These are phyloP conservation scores for Lingula anatina DNA, from an alignment of 2,888 invertebrate genomes.

Conservation along the genomic window DNA sequence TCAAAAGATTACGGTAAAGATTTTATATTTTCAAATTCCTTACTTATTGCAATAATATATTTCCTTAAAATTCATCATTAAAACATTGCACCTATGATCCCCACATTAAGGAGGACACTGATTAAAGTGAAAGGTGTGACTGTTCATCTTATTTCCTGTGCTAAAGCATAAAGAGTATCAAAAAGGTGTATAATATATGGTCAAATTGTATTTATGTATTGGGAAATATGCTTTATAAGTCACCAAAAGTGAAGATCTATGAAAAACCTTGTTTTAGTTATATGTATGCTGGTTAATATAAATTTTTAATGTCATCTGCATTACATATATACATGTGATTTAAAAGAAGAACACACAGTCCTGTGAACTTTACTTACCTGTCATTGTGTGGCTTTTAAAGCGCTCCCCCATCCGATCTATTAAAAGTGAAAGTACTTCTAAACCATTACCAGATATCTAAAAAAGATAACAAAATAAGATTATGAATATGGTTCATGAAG, in stretches of 20 bases:
- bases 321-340: no score
- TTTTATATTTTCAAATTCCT: no score
- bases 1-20: no score
- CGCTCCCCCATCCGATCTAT: constrained; percentile 82
- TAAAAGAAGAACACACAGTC: no score
- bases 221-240: background rate
- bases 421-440: constrained; percentile 80
- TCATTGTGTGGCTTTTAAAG: constrained; percentile 79
- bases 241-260: no score
- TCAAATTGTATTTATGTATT: background rate
- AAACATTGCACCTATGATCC: no score
- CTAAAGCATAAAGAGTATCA: background rate
- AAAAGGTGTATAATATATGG: background rate
- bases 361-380: constrained; percentile 58
- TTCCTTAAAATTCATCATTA: no score
- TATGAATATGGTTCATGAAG: background rate
- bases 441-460: constrained; percentile 85
- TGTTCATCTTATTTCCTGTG: background rate
- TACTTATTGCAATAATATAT: no score
- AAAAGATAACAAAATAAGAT: constrained; percentile 42
- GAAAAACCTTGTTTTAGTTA: no score
- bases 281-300: no score
- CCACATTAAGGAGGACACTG: no score
- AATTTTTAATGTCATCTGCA: no score
- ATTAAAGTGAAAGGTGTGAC: background rate